phyloP scores from a whole-genome alignment of 2,888 invertebrate genomes.

The Melanostoma scalare region DNA sequence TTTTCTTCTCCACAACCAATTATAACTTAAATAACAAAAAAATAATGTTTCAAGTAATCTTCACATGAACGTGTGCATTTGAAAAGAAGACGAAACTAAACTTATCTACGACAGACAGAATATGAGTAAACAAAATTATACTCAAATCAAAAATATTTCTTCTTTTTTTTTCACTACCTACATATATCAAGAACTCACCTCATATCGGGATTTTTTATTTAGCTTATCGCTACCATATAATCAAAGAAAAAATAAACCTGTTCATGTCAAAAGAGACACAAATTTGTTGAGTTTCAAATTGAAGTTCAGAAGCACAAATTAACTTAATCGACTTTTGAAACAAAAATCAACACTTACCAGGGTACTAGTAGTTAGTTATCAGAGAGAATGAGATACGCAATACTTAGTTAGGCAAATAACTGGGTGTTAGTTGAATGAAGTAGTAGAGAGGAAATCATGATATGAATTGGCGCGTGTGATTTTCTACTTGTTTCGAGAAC shows the following conservation, averaged over 20 bases:
- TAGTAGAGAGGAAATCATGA: constrained; percentile 32
- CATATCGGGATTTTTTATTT: constrained; percentile 7
- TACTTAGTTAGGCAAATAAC: constrained; percentile 33
- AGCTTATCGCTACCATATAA: constrained; percentile 62
- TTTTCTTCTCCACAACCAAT: constrained; percentile 12
- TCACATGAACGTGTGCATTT: constrained; percentile 13
- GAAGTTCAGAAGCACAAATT: constrained; percentile 34
- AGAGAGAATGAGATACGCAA: constrained; percentile 5
- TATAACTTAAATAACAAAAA: not conserved
- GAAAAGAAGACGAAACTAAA: constrained; percentile 13
- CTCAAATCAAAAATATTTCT: not conserved
- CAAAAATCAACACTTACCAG: constrained; percentile 48
- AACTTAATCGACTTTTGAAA: constrained; percentile 56
- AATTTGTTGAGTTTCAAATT: constrained; percentile 13
- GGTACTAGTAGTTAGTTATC: constrained; percentile 32
- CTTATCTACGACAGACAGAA: constrained; percentile 20
- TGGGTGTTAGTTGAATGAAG: constrained; percentile 19
- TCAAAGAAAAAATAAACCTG: constrained; percentile 43
- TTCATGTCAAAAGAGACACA: constrained; percentile 52
- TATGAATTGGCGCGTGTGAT: constrained; percentile 43
- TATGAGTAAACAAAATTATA: constrained; percentile 6
- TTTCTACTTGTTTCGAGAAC: constrained; percentile 4
- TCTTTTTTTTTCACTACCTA: too few species aligned
- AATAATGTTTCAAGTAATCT: constrained; percentile 3
- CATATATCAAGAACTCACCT: constrained; percentile 19